A percentile compares a stretch with the other conserved stretches of the same genome.
Evolutionary conservation across 2,888 invertebrate species (phyloP).

Genomic region (Athalia circularis): DNA sequence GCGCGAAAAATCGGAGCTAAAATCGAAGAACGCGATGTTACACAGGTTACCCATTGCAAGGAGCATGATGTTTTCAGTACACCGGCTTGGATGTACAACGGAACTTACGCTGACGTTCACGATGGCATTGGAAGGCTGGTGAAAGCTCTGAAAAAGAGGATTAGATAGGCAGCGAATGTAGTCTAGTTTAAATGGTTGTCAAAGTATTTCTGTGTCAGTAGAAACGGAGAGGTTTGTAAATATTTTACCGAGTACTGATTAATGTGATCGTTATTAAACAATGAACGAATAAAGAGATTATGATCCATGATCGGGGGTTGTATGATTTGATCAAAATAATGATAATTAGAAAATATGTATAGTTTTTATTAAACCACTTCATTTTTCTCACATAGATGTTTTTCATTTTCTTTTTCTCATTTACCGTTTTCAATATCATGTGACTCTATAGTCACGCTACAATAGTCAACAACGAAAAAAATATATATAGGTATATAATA

Average conservation of each 20-base stretch:
- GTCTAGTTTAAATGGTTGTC: not conserved
- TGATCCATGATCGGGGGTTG: not conserved
- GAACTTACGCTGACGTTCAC: conserved; percentile 74
- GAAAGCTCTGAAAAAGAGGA: conserved; percentile 45
- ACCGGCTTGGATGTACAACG: conserved; percentile 78
- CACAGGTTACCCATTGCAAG: conserved; percentile 73
- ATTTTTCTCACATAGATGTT: conserved; percentile 41
- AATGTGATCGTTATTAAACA: not conserved
- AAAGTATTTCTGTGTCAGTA: too few relatives aligned
- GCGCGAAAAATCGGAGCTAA: conserved; percentile 75
- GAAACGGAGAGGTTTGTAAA: too few relatives aligned
- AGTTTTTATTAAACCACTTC: conserved; percentile 32
- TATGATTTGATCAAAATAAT: not conserved
- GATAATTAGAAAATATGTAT: conserved; percentile 29
- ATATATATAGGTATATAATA: conserved; percentile 50
- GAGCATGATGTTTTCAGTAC: conserved; percentile 76
- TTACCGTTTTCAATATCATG: conserved; percentile 31
- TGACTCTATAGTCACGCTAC: conserved; percentile 55
- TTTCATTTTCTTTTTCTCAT: conserved; percentile 43
- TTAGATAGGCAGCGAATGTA: not conserved
- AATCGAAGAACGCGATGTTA: conserved; percentile 68
- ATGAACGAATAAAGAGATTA: conserved; percentile 1
- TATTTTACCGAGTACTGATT: too few relatives aligned
- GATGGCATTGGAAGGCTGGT: conserved; percentile 76
- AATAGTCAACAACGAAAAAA: conserved; percentile 70